A percentile compares a stretch with the other conserved stretches of the same genome.
These are phyloP conservation scores for Drosophila ercepeae DNA, from an alignment of 1,140 invertebrate species.

Conservation along the genomic window DNA sequence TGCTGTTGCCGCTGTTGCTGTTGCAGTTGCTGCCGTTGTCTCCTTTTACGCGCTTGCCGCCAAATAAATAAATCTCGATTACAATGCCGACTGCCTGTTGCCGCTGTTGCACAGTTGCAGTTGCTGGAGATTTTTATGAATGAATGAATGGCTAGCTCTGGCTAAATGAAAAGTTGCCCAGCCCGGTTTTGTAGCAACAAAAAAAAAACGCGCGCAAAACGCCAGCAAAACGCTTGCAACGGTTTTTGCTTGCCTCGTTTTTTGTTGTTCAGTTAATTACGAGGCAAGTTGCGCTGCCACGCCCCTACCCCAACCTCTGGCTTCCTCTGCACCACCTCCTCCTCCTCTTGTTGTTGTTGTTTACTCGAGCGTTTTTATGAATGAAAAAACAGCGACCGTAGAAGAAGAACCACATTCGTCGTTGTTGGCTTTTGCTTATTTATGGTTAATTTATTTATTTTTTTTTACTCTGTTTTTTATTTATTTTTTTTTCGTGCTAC, in stretches of 20 bases:
- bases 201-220: constrained; percentile 32
- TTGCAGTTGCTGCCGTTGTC: constrained; percentile 47
- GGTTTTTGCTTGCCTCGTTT: constrained; percentile 22
- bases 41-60: constrained; percentile 73
- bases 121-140: constrained; percentile 69
- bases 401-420: constrained; percentile 21
- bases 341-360: constrained; percentile 20
- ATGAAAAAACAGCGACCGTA: constrained; percentile 12
- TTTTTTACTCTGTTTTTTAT: constrained; percentile 10
- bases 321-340: neutral
- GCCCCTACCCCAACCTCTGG: constrained; percentile 12
- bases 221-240: constrained; percentile 25
- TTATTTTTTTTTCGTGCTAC: constrained; percentile 18
- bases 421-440: constrained; percentile 61
- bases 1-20: constrained; percentile 23
- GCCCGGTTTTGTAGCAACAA: neutral
- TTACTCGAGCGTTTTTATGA: constrained; percentile 60
- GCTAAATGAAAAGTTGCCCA: constrained; percentile 50
- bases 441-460: constrained; percentile 76
- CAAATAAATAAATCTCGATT: constrained; percentile 76
- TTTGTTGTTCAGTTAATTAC: constrained; percentile 36
- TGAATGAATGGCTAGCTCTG: constrained; percentile 67
- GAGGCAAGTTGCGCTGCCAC: constrained; percentile 41
- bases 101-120: constrained; percentile 27
- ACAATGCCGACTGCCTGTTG: constrained; percentile 47